Percentiles rank a stretch among this genome's conserved stretches.
Conservation (phyloP, 2,113 vertebrate genomes). For the Aptenodytes patagonicus region DNA sequence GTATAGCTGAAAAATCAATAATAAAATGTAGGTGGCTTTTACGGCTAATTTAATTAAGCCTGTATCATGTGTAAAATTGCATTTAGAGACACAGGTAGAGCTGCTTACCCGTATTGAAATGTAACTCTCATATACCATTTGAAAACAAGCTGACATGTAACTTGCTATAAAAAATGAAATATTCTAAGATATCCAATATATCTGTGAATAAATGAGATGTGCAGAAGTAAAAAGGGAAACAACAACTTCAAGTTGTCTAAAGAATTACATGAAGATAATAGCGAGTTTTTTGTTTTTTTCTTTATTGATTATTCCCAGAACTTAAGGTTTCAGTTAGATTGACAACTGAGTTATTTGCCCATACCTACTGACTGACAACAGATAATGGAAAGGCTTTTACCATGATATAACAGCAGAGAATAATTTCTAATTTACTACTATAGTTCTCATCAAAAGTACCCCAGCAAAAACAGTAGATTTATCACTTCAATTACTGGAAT, state of each 20-base stretch:
- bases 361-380: conserved; percentile 84
- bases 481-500: conserved; percentile 94
- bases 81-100: neutral
- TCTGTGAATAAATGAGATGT: conserved; percentile 68
- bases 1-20: conserved; percentile 62
- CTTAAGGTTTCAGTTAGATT: conserved; percentile 80
- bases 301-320: conserved; percentile 84
- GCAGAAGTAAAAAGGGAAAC: conserved; percentile 44
- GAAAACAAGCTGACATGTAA: conserved; percentile 57
- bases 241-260: conserved; percentile 51
- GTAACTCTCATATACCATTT: conserved; percentile 20
- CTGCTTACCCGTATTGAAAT: conserved; percentile 36
- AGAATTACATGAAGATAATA: conserved; percentile 60
- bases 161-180: conserved; percentile 66
- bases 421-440: conserved; percentile 90
- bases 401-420: conserved; percentile 83
- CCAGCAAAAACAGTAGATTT: conserved; percentile 85
- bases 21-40: conserved; percentile 53
- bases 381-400: conserved; percentile 87
- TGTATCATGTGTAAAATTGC: conserved; percentile 32
- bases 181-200: conserved; percentile 40
- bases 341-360: conserved; percentile 86
- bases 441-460: conserved; percentile 86
- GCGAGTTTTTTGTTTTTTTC: conserved; percentile 30
- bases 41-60: conserved; percentile 67